Evolutionary conservation across 2,113 vertebrate genomes (phyloP), one percentile per base, ranked within the genome.

Genomic region (Anguilla rostrata): DNA sequence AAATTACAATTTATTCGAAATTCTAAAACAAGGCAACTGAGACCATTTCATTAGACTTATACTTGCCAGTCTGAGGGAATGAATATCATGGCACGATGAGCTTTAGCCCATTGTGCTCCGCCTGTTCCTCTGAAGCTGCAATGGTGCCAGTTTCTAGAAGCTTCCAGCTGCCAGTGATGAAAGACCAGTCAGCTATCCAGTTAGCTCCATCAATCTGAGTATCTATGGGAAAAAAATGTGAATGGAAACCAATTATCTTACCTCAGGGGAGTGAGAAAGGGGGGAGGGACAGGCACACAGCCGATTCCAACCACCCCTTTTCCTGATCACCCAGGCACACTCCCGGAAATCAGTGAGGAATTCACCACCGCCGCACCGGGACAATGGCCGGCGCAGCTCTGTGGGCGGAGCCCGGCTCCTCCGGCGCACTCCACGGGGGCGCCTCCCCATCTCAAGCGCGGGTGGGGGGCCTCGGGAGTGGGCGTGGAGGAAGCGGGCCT

Each of bases 211-310:
- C 71, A 80, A 6, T 15, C 39, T 20, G 43, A 86, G 78, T 71
- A 41, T 26, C 79, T 26, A 15, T 40, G 39, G 39, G 46, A 12
- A 18, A 14, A 14, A 39, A 49, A 79, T 41, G 39, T 78, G 39
- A 43, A 88, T 39, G 43, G 39, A 87, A 87, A 84, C 57, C 39
- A 86, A 87, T 84, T 82, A 89, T 84, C 78, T 91, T 84, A 83
- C 78, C 46, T 40, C 39, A 66, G 1, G n/a, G 78, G 16, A 85
- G 41, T 46, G 60, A 46, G 20, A 8, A 46, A 18, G 22, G 39
- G n/a, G 20, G 43, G 2, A 34, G 29, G 83, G 85, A 83, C 5
- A 20, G 83, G 53, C 82, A 39, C 18, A 60, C 22, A 85, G 60
- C 56, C 26, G 40, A 57, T 57, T 84, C 40, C 39, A 81, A 63